Base-by-base conservation (phyloP, 2,113 vertebrate genomes). In the Pan paniscus region DNA sequence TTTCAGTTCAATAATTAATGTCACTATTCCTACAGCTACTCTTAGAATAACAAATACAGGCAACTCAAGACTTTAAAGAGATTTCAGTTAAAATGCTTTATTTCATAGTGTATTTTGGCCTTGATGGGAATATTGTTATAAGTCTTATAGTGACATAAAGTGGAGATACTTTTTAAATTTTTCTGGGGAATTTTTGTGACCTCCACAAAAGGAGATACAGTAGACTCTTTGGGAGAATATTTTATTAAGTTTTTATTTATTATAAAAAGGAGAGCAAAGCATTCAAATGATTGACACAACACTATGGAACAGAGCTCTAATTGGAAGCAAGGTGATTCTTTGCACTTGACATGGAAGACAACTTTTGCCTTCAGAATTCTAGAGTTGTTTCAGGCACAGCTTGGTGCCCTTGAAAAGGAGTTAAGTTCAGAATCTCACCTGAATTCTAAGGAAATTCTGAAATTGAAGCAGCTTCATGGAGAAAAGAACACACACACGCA, bases 1-100 rank as follows among this genome's bases (percentile, higher is more conserved):
- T 92, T 84, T 97, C 73, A 93, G 95, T 97, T 98, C 72, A 97
- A 90, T 98, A 97, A 97, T 97, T 97, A 90, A 96, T 96, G 92
- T 30, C 25, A 0, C 23, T 97, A 72, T 97, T 97, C 78, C 92
- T 92, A 18, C 46, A 73, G 92, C 68, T 93, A 61, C 61, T 93
- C 61, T 48, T 95, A 92, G 5, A 40, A 92, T 97, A 96, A 95
- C 91, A 96, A 97, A 94, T 59, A 92, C 92, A 25, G 72, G 83
- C 90, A 48, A 79, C 82, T 92, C 48, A 59, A 67, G 78, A 82
- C 91, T 96, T 94, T 85, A 86, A 93, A 96, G 81, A 50, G 73
- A 75, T 94, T 93, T 95, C 89, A 89, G 61, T 93, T 81, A 92
- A 91, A 92, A 80, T 80, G 55, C 23, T 86, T 96, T 87, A 75